These are phyloP conservation scores for Bubo scandiacus DNA, from an alignment of 2,113 vertebrate species.

Conservation along the genomic window DNA sequence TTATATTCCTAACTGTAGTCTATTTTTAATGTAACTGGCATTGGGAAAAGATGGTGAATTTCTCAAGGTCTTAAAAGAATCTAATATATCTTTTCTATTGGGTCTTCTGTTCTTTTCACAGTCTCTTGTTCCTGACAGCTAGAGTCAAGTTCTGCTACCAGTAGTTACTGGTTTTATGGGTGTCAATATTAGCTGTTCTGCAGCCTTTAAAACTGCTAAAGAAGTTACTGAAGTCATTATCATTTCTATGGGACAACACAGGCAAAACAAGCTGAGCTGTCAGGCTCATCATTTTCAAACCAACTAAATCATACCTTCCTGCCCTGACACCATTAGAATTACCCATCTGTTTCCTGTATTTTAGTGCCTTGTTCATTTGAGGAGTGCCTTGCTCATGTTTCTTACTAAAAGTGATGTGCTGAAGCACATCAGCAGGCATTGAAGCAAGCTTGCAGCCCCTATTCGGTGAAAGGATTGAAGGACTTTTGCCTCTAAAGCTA, in stretches of 20 bases:
- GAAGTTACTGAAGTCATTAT: not conserved
- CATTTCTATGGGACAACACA: not conserved
- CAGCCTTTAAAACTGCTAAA: not conserved
- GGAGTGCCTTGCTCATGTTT: not conserved
- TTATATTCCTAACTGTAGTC: slow-evolving; percentile 10
- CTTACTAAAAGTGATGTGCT: not conserved
- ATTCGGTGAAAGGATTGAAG: slow-evolving; percentile 1
- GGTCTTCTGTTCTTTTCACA: not conserved
- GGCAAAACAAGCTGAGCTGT: not conserved
- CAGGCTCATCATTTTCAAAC: not conserved
- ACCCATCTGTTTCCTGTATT: slow-evolving; percentile 45
- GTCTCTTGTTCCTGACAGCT: not conserved
- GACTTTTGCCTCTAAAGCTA: slow-evolving; percentile 18
- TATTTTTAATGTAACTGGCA: not conserved
- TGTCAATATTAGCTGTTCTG: not conserved
- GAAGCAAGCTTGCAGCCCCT: not conserved
- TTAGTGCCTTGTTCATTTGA: slow-evolving; percentile 48
- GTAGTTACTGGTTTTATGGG: not conserved
- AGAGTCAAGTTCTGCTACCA: not conserved
- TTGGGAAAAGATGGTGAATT: not conserved
- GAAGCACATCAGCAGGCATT: not conserved
- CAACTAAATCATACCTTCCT: slow-evolving; percentile 27
- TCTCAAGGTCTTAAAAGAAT: not conserved
- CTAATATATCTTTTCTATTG: not conserved
- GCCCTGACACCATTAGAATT: slow-evolving; percentile 8